A percentile compares a stretch with the other conserved stretches of the same genome.
Conservation (phyloP, 2,113 vertebrate species). For the Mohoua ochrocephala region DNA sequence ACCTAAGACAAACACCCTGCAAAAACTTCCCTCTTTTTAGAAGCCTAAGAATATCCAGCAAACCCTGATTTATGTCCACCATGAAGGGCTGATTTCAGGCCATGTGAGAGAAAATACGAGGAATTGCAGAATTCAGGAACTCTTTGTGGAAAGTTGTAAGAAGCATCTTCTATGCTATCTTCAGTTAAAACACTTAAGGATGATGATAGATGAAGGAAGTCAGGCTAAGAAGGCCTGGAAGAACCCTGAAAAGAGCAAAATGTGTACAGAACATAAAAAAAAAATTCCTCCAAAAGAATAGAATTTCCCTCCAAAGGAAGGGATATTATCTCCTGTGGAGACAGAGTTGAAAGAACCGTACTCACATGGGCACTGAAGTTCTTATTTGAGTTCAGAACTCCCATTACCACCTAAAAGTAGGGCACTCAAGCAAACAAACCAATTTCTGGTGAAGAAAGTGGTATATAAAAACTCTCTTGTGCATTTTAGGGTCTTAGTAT, state of each 20-base stretch:
- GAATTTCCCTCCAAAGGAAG: neutral
- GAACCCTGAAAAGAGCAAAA: neutral
- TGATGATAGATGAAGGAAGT: neutral
- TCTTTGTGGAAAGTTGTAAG: neutral
- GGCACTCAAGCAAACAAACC: neutral
- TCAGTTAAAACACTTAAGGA: neutral
- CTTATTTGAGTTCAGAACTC: neutral
- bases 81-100: neutral
- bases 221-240: neutral
- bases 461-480: neutral
- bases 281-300: neutral
- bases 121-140: neutral
- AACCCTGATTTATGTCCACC: neutral
- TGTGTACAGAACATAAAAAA: neutral
- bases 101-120: neutral
- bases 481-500: neutral
- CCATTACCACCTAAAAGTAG: neutral
- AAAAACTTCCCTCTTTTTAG: neutral
- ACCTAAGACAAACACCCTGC: neutral
- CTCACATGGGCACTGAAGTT: neutral
- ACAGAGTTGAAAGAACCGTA: neutral
- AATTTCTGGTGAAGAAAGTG: neutral
- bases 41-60: neutral
- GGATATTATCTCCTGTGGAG: neutral
- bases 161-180: neutral